Evolutionary conservation across 2,113 vertebrate species (phyloP).

Genomic region (Percina caprodes): DNA sequence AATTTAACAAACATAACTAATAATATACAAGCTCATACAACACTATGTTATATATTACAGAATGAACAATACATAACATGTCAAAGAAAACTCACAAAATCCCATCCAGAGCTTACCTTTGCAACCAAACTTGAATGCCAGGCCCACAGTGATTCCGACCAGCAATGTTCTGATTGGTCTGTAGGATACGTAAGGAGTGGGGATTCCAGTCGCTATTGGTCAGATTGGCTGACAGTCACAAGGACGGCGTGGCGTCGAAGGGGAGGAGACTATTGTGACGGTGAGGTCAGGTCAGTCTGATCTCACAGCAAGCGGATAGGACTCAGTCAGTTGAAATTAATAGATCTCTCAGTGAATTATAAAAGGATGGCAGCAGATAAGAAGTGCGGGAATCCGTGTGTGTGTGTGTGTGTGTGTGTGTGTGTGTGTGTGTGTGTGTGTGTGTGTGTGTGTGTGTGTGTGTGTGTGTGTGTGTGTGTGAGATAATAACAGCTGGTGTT

Average conservation of each 20-base stretch:
- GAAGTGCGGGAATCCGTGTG: slow-evolving; percentile 36
- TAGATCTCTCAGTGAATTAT: slow-evolving; percentile 21
- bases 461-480: not conserved
- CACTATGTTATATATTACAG: not conserved
- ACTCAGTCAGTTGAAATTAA: slow-evolving; percentile 31
- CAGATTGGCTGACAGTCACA: slow-evolving; percentile 28
- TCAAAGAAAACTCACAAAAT: slow-evolving; percentile 77
- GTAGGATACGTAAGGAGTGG: not conserved
- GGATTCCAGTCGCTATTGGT: slow-evolving; percentile 58
- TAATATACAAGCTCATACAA: not conserved
- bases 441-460: not conserved
- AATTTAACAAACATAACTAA: slow-evolving; percentile 17
- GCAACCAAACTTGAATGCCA: slow-evolving; percentile 77
- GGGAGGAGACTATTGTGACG: slow-evolving; percentile 58
- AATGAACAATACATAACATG: slow-evolving; percentile 45
- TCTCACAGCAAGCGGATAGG: slow-evolving; percentile 61
- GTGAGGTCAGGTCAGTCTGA: slow-evolving; percentile 67
- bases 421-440: not conserved
- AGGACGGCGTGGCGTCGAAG: slow-evolving; percentile 41
- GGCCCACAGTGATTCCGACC: slow-evolving; percentile 72
- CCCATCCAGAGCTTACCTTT: slow-evolving; percentile 74
- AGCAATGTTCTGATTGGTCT: slow-evolving; percentile 52
- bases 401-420: not conserved
- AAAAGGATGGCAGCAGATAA: slow-evolving; percentile 1
- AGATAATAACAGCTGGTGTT: slow-evolving; percentile 13